Evolutionary conservation across 2,888 invertebrate genomes (phyloP).

Genomic region (Aphelenchoides bicaudatus): DNA sequence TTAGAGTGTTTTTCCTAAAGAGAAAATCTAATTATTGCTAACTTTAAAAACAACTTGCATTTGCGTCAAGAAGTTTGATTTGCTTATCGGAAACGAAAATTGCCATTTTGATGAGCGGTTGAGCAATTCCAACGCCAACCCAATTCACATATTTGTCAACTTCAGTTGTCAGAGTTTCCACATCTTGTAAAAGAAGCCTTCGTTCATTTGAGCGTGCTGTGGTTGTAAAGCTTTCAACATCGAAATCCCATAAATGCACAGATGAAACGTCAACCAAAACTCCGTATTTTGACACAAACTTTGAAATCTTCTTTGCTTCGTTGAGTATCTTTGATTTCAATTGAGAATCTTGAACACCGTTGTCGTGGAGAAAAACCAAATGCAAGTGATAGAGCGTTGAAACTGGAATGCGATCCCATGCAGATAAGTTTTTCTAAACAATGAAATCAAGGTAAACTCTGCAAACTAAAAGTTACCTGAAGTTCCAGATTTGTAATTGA

Average conservation of each 20-base stretch:
- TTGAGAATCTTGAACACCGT: background rate
- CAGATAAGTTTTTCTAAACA: slow-evolving; percentile 6
- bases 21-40: background rate
- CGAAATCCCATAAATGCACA: slow-evolving; percentile 54
- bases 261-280: slow-evolving; percentile 10
- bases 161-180: slow-evolving; percentile 26
- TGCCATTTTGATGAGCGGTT: slow-evolving; percentile 34
- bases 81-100: slow-evolving; percentile 15
- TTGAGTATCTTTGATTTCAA: slow-evolving; percentile 15
- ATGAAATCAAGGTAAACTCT: background rate
- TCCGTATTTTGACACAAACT: slow-evolving; percentile 21
- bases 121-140: slow-evolving; percentile 18
- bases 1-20: slow-evolving; percentile 27
- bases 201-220: background rate
- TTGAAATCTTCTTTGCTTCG: slow-evolving; percentile 20
- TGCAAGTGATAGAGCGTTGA: slow-evolving; percentile 46
- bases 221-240: slow-evolving; percentile 27
- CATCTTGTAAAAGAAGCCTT: slow-evolving; percentile 2
- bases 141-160: slow-evolving; percentile 23
- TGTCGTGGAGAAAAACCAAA: slow-evolving; percentile 48
- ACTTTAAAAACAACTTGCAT: slow-evolving; percentile 9
- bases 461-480: background rate
- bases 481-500: background rate
- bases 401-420: slow-evolving; percentile 36
- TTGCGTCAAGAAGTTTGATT: slow-evolving; percentile 10